phyloP scores from a whole-genome alignment of 2,888 invertebrate species.

The Euzophera pinguis region DNA sequence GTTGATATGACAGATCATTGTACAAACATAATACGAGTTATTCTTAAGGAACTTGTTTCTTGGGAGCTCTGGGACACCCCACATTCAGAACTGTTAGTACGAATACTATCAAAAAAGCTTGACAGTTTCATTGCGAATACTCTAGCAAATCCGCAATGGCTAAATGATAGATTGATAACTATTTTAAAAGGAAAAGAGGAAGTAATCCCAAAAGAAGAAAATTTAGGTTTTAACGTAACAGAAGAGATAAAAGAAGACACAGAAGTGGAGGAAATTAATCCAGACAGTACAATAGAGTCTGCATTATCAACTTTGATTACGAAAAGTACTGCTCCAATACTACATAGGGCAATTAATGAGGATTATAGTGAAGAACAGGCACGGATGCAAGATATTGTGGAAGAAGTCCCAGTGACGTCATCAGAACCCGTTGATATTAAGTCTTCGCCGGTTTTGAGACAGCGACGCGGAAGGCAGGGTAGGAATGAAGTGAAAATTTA shows the following conservation, averaged over 20 bases:
- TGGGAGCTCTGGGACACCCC: conserved; percentile 85
- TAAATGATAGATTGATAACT: conserved; percentile 60
- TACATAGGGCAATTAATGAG: conserved; percentile 35
- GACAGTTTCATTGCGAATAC: conserved; percentile 69
- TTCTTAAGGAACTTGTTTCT: conserved; percentile 82
- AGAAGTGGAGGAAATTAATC: conserved; percentile 15
- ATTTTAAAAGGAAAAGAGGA: conserved; percentile 35
- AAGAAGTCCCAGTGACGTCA: conserved; percentile 33
- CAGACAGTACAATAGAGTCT: conserved; percentile 31
- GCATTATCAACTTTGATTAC: conserved; percentile 33
- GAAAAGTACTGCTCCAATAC: conserved; percentile 35
- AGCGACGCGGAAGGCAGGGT: conserved; percentile 62
- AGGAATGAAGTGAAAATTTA: conserved; percentile 73
- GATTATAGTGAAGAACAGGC: conserved; percentile 25
- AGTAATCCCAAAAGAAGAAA: conserved; percentile 18
- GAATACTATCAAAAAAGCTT: conserved; percentile 81
- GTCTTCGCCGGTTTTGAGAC: conserved; percentile 54
- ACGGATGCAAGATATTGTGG: conserved; percentile 32
- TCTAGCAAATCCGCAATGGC: conserved; percentile 72
- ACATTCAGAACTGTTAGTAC: conserved; percentile 81
- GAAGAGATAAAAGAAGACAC: conserved; percentile 19
- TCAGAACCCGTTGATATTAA: conserved; percentile 69
- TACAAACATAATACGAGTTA: conserved; percentile 77
- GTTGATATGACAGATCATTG: conserved; percentile 77
- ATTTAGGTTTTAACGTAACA: conserved; percentile 1